Base-by-base conservation (phyloP, 2,888 invertebrate species). In the Horisme vitalbata region DNA sequence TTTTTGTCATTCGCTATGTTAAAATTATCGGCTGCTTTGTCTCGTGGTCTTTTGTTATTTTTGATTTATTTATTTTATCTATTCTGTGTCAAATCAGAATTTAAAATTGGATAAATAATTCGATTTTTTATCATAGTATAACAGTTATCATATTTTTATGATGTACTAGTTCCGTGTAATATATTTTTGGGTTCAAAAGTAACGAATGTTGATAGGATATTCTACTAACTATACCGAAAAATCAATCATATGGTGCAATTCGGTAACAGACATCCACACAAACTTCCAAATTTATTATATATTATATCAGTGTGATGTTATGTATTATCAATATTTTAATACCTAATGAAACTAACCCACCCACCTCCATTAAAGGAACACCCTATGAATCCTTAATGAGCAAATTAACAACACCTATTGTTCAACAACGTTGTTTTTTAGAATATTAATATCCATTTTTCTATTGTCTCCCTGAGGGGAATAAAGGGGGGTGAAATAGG, bases 371-470 rank as follows among this genome's bases (percentile, higher is more conserved):
- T 38, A 2, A 60, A 61, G 49, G 52, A 39, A 69, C 80, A 68
- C 85, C 84, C 88, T 77, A 81, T 83, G 87, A 86, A 88, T 88
- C 66, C 74, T 71, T 87, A 89, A 87, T 85, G 86, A 89, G 80
- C 75, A 81, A 87, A 89, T 89, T 89, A 89, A 89, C 85, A 84
- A 77, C 83, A 86, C 81, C 88, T 85, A 89, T 89, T 89, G 89
- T 89, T 81, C 80, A 72, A 75, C 67, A 63, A 61, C 73, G 68
- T 67, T 79, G 79, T 85, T 87, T 88, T 87, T 88, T 80, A 69
- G 79, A 87, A 87, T 87, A 87, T 88, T 88, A 88, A 89, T 88
- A 84, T 80, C 79, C 79, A 76, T 75, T 75, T 75, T 74, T 71
- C 75, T 66, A 83, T 86, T 87, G 87, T 88, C 79, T 76, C 52